Conservation (phyloP, 1,140 invertebrate species). For the Aphaenogaster rudis region DNA sequence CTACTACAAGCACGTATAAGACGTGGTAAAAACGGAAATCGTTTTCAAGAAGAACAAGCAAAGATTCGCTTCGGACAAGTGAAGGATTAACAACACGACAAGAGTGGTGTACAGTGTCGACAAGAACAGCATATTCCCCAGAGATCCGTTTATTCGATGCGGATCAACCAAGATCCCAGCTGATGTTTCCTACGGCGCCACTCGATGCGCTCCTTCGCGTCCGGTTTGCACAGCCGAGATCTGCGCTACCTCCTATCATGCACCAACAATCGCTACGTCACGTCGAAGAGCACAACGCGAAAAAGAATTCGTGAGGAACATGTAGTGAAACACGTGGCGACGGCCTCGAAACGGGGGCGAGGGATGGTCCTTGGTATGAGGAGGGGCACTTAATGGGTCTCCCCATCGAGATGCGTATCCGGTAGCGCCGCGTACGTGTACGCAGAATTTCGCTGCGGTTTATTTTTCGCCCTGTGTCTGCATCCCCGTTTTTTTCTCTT, state of each 20-base stretch:
- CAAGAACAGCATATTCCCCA: background rate
- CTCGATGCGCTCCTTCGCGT: background rate
- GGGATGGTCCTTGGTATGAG: background rate
- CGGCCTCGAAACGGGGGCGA: too few species aligned
- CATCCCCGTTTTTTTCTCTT: background rate
- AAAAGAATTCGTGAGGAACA: background rate
- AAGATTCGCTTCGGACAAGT: background rate
- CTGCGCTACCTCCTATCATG: background rate
- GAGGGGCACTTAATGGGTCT: slow-evolving; percentile 18
- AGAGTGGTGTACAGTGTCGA: background rate
- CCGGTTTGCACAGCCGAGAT: background rate
- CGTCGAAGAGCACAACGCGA: background rate
- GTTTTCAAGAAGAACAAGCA: background rate
- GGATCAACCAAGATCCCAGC: slow-evolving; percentile 3
- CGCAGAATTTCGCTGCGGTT: slow-evolving; percentile 42
- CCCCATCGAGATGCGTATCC: slow-evolving; percentile 47
- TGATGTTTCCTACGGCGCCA: slow-evolving; percentile 28
- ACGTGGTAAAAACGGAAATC: background rate
- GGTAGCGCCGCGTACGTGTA: slow-evolving; percentile 37
- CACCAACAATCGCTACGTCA: slow-evolving; percentile 5
- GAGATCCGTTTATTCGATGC: background rate
- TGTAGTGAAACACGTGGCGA: background rate
- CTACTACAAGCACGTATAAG: background rate
- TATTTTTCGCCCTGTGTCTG: slow-evolving; percentile 39
- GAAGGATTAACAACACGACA: slow-evolving; percentile 15